Evolutionary conservation across 2,888 invertebrate species (phyloP).

Genomic region (Onchidella celtica): DNA sequence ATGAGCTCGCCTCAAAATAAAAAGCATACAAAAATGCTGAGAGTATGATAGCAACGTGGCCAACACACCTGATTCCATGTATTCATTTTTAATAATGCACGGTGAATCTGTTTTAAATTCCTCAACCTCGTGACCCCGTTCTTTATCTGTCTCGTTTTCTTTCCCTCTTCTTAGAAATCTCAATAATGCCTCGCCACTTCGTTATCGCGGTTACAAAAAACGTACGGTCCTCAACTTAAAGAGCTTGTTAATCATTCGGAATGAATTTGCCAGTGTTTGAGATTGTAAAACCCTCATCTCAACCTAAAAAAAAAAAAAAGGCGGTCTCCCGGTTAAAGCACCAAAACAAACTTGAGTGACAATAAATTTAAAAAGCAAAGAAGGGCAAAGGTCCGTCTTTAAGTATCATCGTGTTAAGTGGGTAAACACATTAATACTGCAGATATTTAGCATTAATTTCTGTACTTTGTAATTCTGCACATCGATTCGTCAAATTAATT

Average conservation of each 20-base stretch:
- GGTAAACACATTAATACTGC: constrained; percentile 16
- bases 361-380: neutral
- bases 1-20: constrained; percentile 17
- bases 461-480: constrained; percentile 9
- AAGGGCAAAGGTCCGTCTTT: neutral
- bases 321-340: too few species aligned
- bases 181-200: too few species aligned
- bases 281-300: too few species aligned
- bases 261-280: too few species aligned
- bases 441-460: constrained; percentile 25
- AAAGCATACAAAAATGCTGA: neutral
- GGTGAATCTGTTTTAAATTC: neutral
- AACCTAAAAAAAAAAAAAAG: too few species aligned
- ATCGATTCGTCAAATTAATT: neutral
- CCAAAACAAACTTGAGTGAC: too few species aligned
- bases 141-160: too few species aligned
- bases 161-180: too few species aligned
- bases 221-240: too few species aligned
- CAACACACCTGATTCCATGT: constrained; percentile 18
- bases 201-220: too few species aligned
- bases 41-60: neutral
- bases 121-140: neutral
- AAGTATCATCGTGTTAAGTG: neutral
- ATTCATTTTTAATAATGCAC: neutral
- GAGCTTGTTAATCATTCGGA: too few species aligned